phyloP scores from a whole-genome alignment of 2,888 invertebrate species.

The Melinaea marsaeus region DNA sequence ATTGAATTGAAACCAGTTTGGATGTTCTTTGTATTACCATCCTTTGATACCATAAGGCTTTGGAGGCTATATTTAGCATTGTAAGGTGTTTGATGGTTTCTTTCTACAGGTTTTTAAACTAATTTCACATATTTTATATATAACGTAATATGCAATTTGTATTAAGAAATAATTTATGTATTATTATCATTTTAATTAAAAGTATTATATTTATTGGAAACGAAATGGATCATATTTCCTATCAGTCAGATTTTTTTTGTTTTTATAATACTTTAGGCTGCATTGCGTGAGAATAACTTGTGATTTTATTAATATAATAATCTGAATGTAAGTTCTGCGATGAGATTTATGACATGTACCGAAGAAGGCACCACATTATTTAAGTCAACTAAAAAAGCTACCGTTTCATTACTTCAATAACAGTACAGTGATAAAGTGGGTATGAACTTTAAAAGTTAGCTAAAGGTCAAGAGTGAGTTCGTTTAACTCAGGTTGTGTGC shows the following conservation, averaged over 20 bases:
- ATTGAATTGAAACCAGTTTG: slow-evolving; percentile 23
- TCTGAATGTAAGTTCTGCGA: too few relatives aligned
- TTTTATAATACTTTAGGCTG: too few relatives aligned
- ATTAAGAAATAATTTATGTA: too few relatives aligned
- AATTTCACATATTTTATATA: not conserved
- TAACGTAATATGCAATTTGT: too few relatives aligned
- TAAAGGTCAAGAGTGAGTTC: slow-evolving; percentile 62
- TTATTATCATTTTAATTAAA: too few relatives aligned
- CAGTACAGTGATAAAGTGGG: slow-evolving; percentile 25
- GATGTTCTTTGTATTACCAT: slow-evolving; percentile 18
- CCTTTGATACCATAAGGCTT: slow-evolving; percentile 17
- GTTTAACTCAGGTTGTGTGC: slow-evolving; percentile 50
- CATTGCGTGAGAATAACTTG: too few relatives aligned
- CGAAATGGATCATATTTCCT: too few relatives aligned
- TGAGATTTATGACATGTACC: too few relatives aligned
- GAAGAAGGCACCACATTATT: too few relatives aligned
- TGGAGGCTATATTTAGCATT: slow-evolving; percentile 11
- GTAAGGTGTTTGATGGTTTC: slow-evolving; percentile 3
- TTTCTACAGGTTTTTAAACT: not conserved
- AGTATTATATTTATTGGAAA: too few relatives aligned
- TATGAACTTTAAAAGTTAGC: slow-evolving; percentile 30
- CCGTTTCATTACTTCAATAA: slow-evolving; percentile 27
- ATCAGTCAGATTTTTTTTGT: too few relatives aligned
- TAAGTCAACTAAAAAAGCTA: slow-evolving; percentile 14
- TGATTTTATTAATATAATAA: too few relatives aligned